Evolutionary conservation across 23 tunicate species (phyloP).

Genomic region (Ciona savignyi): DNA sequence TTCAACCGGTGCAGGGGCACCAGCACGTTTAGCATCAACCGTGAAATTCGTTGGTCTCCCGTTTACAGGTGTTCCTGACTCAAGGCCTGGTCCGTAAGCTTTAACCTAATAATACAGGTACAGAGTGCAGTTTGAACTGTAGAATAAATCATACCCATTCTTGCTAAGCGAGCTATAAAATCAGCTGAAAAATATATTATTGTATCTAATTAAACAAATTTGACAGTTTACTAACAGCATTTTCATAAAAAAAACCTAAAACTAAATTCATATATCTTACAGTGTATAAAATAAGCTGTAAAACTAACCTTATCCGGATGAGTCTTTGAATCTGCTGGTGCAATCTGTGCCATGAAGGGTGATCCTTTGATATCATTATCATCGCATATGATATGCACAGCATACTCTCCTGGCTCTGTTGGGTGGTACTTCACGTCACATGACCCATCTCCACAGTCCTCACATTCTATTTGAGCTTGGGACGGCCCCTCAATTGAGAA

Average conservation of each 20-base stretch:
- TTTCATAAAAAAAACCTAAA: too few relatives aligned
- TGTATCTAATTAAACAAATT: too few relatives aligned
- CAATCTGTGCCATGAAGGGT: constrained; percentile 97
- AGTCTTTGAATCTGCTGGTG: constrained; percentile 67
- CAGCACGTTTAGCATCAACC: constrained; percentile 69
- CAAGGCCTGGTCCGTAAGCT: constrained; percentile 97
- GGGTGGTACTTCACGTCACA: constrained; percentile 97
- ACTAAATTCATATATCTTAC: neutral
- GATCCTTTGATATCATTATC: constrained; percentile 95
- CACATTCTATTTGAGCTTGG: constrained; percentile 85
- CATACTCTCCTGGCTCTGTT: constrained; percentile 93
- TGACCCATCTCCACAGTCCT: constrained; percentile 92
- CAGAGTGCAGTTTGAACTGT: too few relatives aligned
- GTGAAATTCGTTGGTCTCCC: constrained; percentile 88
- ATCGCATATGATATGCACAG: constrained; percentile 97
- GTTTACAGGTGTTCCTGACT: constrained; percentile 65
- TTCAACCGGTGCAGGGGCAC: constrained; percentile 77
- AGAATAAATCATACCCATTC: too few relatives aligned
- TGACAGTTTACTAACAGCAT: too few relatives aligned
- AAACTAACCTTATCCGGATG: constrained; percentile 69
- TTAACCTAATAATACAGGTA: too few relatives aligned
- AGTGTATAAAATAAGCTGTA: neutral
- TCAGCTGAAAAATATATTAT: too few relatives aligned
- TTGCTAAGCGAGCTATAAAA: too few relatives aligned
- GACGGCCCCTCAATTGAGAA: constrained; percentile 97